A percentile compares a stretch with the other conserved stretches of the same genome.
Conservation (phyloP, 2,888 invertebrate genomes). For the Adineta ricciae region DNA sequence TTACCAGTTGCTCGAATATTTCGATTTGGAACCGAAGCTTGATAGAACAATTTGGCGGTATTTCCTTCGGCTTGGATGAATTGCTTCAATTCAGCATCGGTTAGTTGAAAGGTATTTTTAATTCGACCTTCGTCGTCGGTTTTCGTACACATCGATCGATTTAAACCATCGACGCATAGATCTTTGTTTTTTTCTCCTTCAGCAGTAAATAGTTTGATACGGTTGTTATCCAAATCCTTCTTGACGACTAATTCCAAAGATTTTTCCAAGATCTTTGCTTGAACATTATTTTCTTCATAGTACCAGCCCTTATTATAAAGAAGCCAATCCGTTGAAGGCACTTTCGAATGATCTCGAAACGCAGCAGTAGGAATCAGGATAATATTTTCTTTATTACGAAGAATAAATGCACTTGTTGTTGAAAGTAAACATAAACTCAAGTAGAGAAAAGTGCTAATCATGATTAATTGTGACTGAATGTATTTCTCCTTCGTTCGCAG, state of each 20-base stretch:
- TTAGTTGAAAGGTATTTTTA: background rate
- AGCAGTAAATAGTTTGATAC: constrained; percentile 6
- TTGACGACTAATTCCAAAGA: background rate
- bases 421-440: background rate
- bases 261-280: background rate
- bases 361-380: background rate
- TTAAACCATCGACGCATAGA: background rate
- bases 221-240: background rate
- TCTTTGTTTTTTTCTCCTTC: background rate
- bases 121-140: background rate
- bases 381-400: background rate
- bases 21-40: background rate
- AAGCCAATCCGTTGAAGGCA: background rate
- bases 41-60: background rate
- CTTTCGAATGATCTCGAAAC: background rate
- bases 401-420: background rate
- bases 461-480: background rate
- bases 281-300: background rate
- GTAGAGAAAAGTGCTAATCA: background rate
- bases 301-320: background rate
- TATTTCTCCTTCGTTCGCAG: too few species aligned
- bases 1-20: background rate
- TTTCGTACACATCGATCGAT: background rate
- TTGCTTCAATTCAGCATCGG: background rate
- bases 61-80: background rate